A percentile compares a stretch with the other conserved stretches of the same genome.
phyloP scores from a whole-genome alignment of 1,140 invertebrate genomes.

The Hycleus phaleratus region DNA sequence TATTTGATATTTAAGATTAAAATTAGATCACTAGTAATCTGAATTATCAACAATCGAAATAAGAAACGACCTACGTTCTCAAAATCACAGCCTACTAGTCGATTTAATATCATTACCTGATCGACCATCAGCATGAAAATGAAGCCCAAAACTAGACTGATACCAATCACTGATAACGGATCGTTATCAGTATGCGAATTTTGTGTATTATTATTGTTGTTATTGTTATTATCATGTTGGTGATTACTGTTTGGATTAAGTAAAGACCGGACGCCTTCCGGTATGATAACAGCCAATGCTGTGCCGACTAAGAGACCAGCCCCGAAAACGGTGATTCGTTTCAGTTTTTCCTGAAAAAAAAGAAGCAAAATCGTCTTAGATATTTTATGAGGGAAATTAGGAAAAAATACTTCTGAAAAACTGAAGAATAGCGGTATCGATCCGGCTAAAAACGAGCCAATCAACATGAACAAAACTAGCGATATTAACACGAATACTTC shows the following conservation, averaged over 20 bases:
- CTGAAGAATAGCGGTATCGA: conserved; percentile 86
- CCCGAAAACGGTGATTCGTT: conserved; percentile 89
- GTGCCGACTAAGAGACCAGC: conserved; percentile 97
- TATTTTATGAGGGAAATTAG: not conserved
- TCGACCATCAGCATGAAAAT: conserved; percentile 97
- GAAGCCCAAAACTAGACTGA: conserved; percentile 69
- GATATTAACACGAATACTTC: conserved; percentile 72
- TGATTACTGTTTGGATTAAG: conserved; percentile 7
- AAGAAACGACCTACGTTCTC: not conserved
- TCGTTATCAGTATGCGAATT: conserved; percentile 37
- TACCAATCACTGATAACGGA: conserved; percentile 51
- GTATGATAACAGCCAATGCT: conserved; percentile 95
- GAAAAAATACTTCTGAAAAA: conserved; percentile 78
- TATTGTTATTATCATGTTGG: conserved; percentile 4
- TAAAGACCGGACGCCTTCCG: conserved; percentile 90
- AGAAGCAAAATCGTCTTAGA: conserved; percentile 21
- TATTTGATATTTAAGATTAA: no score
- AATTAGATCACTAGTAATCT: no score
- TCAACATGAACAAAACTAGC: conserved; percentile 82
- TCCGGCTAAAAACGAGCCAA: conserved; percentile 90
- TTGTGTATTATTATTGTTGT: conserved; percentile 21
- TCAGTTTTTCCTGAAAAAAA: conserved; percentile 80
- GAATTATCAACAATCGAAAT: not conserved
- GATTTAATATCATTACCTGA: conserved; percentile 45
- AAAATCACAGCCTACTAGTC: not conserved